Base-by-base conservation (phyloP, 2,888 invertebrate genomes). In the Papilio protenor region DNA sequence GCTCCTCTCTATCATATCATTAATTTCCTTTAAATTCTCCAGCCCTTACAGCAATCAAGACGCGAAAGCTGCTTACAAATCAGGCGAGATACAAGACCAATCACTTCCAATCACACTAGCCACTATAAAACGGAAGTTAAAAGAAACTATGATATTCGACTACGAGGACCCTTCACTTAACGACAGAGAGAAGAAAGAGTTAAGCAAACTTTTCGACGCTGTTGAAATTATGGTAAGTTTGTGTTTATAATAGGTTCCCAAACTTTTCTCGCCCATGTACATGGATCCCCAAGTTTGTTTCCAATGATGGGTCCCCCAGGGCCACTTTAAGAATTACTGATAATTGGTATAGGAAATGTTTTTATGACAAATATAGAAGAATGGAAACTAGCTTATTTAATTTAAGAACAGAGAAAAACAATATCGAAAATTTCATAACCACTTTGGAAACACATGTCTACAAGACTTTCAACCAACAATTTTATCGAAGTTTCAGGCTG, bases 141-240 rank as follows among this genome's bases (percentile, higher is more conserved):
- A 85, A 52, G 90, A 92, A 45, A 87, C 84, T 73, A 89, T 87
- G 1, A 86, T 94, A 1, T 92, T 93, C 81, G 84, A 92, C 82
- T 84, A 79, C 74, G 77, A 89, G 11, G 87, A 88, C 59, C 80
- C 80, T 0, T 81, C 73, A 0, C 83, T 94, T 2, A 87, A 78
- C 0, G 87, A 87, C 0, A 82, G 84, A 1, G 92, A 94, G 84
- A 89, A 80, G 78, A 93, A 93, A 61, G 92, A 94, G 70, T 76
- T 93, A 75, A 84, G 73, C 8, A 92, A 91, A 77, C 79, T 94
- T 64, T 93, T 90, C 45, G 91, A 92, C 1, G 88, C 91, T 11
- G 86, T 94, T 2, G 91, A 93, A 77, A 90, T 94, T 77, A 92
- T 92, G 92, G 94, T 94, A 75, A 82, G 21, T 55, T 18, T 18